Evolutionary conservation across 2,113 vertebrate species (phyloP), one percentile per base, ranked within the genome.

Genomic region (Martes martes): DNA sequence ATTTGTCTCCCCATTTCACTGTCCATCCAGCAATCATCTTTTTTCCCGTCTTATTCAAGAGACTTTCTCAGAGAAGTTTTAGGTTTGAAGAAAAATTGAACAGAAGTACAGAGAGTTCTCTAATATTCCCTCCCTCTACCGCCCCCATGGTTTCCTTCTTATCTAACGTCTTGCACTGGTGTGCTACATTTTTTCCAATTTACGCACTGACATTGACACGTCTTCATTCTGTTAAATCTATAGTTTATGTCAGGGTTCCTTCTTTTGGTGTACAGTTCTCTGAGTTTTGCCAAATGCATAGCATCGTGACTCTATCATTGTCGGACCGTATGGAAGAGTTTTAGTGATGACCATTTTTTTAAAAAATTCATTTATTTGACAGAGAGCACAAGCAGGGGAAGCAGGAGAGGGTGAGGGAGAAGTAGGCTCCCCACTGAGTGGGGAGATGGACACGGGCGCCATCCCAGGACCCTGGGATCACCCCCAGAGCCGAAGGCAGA

Each of bases 71-170:
- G 15, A 69, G 16, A 24, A 88, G 16, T 63, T 95, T 96, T 39
- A 94, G 23, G 10, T 78, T 94, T 89, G 89, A n/a, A 85, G 63
- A 92, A 90, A 95, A 93, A 67, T 8, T 74, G 31, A 84, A 33
- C 36, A 80, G 71, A 76, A 79, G n/a, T 52, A 67, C 6, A 81
- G 3, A 85, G 14, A 24, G 59, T 82, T 78, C 14, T 85, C 8
- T 81, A 18, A 63, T 50, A 42, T 2, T 39, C n/a, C 2, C 28
- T 33, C 39, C n/a, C 2, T 61, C 7, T 33, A 2, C 11, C 45
- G 11, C 47, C 11, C 7, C 10, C 23, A 78, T 3, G 47, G 15
- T 85, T 84, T 59, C 31, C 19, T 15, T 83, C 19, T 74, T 83
- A 59, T 80, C 81, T 78, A 59, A 73, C 2, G 45, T 33, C 63